These are phyloP conservation scores for Brachypodius melanocephalos DNA, from an alignment of 2,113 vertebrate genomes.

Conservation along the genomic window DNA sequence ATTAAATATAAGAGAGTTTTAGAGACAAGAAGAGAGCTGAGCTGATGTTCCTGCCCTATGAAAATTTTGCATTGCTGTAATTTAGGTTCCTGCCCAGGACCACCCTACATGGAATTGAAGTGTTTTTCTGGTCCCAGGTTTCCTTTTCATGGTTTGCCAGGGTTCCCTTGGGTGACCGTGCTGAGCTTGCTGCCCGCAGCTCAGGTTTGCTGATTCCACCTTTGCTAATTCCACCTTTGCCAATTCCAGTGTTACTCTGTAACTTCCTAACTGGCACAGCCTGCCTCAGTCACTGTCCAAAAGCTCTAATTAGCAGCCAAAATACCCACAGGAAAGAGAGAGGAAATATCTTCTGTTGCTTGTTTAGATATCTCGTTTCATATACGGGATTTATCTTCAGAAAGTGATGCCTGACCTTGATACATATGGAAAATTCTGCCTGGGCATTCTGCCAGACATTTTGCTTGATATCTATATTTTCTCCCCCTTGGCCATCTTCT, in stretches of 20 bases:
- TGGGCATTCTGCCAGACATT: not conserved
- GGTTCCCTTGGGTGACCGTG: fast-evolving
- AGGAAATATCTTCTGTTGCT: not conserved
- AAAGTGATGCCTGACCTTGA: conserved; percentile 7
- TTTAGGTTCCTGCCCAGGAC: not conserved
- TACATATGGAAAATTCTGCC: not conserved
- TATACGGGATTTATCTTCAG: not conserved
- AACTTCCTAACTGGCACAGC: fast-evolving
- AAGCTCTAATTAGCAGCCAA: not conserved
- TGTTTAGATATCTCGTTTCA: not conserved
- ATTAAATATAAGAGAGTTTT: not conserved
- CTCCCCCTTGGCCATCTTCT: not conserved
- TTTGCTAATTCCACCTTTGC: not conserved
- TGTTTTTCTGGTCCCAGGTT: not conserved
- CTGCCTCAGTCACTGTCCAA: not conserved
- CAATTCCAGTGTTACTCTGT: not conserved
- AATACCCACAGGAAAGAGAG: not conserved
- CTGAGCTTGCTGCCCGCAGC: not conserved
- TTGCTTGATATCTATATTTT: conserved; percentile 13
- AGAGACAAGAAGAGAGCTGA: not conserved
- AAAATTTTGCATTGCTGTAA: not conserved
- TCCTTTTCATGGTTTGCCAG: not conserved
- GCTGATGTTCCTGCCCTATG: not conserved
- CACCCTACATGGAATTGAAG: not conserved
- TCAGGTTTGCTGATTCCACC: fast-evolving